A percentile compares a stretch with the other conserved stretches of the same genome.
Evolutionary conservation across 2,113 vertebrate genomes (phyloP).

Genomic region (Merops nubicus): DNA sequence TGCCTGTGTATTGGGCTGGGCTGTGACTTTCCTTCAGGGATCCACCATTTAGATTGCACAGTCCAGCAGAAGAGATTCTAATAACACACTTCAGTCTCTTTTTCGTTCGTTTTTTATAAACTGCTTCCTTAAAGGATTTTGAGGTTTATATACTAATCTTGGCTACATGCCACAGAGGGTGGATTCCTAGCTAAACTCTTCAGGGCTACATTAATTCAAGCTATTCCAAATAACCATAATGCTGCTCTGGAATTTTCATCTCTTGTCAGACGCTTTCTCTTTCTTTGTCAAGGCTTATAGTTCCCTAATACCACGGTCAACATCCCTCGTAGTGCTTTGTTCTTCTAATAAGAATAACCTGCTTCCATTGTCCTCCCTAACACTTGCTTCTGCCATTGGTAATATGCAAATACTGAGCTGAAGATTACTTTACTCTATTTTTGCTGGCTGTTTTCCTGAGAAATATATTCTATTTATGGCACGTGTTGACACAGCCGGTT

Average conservation of each 20-base stretch:
- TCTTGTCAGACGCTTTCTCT: not conserved
- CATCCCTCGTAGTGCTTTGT: not conserved
- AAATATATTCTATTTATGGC: constrained; percentile 42
- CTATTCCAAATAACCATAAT: not conserved
- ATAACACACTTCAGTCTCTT: not conserved
- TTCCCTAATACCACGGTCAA: not conserved
- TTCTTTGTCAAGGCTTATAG: not conserved
- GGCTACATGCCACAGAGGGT: not conserved
- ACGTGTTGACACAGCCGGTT: constrained; percentile 35
- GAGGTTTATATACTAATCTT: not conserved
- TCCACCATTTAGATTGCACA: not conserved
- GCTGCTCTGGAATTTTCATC: not conserved
- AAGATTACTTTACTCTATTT: not conserved
- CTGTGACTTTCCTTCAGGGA: not conserved
- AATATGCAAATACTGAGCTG: constrained; percentile 3
- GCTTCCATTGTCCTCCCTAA: not conserved
- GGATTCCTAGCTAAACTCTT: not conserved
- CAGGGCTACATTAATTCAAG: not conserved
- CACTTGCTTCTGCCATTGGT: not conserved
- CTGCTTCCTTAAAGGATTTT: not conserved
- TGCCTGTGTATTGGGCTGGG: not conserved
- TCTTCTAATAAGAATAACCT: not conserved
- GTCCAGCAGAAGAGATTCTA: not conserved
- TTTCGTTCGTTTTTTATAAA: not conserved
- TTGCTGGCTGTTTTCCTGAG: constrained; percentile 33